Base-by-base conservation (phyloP, 1,140 invertebrate genomes). In the Leucophenga varia region DNA sequence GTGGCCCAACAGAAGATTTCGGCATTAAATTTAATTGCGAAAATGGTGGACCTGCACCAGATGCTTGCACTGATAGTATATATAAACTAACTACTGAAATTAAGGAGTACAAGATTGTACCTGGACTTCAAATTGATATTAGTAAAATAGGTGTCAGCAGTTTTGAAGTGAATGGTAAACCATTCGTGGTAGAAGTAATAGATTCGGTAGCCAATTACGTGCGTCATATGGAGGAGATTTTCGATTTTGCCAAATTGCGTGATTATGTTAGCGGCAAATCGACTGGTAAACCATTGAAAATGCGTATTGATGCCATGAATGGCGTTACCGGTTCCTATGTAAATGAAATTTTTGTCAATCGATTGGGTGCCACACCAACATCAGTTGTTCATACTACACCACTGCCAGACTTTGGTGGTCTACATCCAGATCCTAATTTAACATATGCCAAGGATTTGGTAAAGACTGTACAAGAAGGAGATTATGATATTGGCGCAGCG, bases 301-400 rank as follows among this genome's bases (percentile, higher is more conserved):
- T 99, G 53, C 81, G 97, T 17, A 87, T 98, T 38, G 90, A 98
- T 79, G 85, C 89, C 12, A 90, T 99, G 88, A 89, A 93, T 79
- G 97, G 96, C 81, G 95, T 99, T 1, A 98, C 95, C 61, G 97
- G 97, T 13, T 92, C 95, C 0, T 99, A 99, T 78, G 92, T 95
- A 1, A 83, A 85, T 55, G 80, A 85, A 52, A 95, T 99, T 57
- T 94, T 98, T 70, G 77, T 89, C 2, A 83, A 92, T 36, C 91
- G 97, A 70, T 79, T 99, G 21, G 88, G 90, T 1, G 86, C 89
- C 3, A 76, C 81, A 17, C 75, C 81, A 14, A 76, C 80, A 3
- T 87, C 81, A 61, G 84, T 93, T 2, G 87, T 93, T 28, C 80
- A 87, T 32, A 84, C 83, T 30, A 82, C 80, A 2, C 91, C 94